Evolutionary conservation across 1,140 invertebrate species (phyloP).

Genomic region (Palaemon carinicauda): DNA sequence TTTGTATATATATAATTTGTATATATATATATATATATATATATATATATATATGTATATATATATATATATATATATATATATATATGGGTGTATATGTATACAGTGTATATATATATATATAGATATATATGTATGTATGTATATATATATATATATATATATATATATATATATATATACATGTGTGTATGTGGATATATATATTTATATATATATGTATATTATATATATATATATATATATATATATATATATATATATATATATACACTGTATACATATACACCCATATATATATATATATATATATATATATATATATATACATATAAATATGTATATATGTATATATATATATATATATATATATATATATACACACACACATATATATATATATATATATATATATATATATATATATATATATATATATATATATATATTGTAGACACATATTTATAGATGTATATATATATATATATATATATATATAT

Average conservation of each 20-base stretch:
- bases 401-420: slow-evolving; percentile 1
- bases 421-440: slow-evolving; percentile 9
- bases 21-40: neutral
- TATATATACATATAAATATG: no score
- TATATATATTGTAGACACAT: no score
- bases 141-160: no score
- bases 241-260: neutral
- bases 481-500: no score
- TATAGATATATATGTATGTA: neutral
- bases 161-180: no score
- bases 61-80: neutral
- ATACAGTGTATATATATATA: neutral
- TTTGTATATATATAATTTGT: neutral
- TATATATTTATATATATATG: no score
- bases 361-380: neutral
- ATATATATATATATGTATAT: neutral
- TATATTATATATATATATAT: neutral
- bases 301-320: no score
- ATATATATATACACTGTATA: neutral
- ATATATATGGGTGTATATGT: neutral
- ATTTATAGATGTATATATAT: no score
- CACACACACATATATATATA: neutral
- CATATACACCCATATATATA: no score
- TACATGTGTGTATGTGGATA: no score
- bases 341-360: neutral